These are phyloP conservation scores for Aplocera efformata DNA, from an alignment of 2,888 invertebrate species.

Conservation along the genomic window DNA sequence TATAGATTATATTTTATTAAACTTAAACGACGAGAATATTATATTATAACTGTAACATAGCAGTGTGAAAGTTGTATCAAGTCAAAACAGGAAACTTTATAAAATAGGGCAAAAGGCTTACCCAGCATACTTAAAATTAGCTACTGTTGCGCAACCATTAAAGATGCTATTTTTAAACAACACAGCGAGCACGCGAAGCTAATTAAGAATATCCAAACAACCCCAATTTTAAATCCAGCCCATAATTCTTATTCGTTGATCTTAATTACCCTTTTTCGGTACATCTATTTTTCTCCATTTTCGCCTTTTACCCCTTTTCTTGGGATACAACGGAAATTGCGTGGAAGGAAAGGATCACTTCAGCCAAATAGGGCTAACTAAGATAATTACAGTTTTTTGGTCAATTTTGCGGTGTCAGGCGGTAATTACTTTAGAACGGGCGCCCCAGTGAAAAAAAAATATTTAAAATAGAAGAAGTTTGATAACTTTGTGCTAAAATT, in stretches of 20 bases:
- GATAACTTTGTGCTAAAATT: no score
- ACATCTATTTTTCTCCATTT: conserved; percentile 49
- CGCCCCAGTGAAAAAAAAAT: no score
- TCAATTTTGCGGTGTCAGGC: conserved; percentile 40
- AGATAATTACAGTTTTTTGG: conserved; percentile 56
- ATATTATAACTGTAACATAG: no score
- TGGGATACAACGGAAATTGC: conserved; percentile 61
- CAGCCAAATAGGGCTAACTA: conserved; percentile 58
- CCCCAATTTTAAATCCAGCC: conserved; percentile 42
- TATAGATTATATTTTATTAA: no score
- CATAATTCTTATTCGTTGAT: conserved; percentile 54
- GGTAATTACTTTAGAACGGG: conserved; percentile 9
- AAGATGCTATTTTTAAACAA: conserved; percentile 24
- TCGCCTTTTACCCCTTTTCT: conserved; percentile 41
- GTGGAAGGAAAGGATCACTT: conserved; percentile 64
- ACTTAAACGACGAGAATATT: no score
- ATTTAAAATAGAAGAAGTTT: background rate
- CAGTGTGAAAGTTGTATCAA: no score
- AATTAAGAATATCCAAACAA: conserved; percentile 33
- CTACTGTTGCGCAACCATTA: conserved; percentile 18
- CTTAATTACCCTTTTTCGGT: conserved; percentile 62
- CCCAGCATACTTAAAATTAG: conserved; percentile 10
- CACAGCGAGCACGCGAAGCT: conserved; percentile 30
- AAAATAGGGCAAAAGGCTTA: conserved; percentile 33
- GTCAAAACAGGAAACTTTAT: conserved; percentile 21